A percentile compares a stretch with the other conserved stretches of the same genome.
These are phyloP conservation scores for Mantis religiosa DNA, from an alignment of 2,888 invertebrate species.

Conservation along the genomic window DNA sequence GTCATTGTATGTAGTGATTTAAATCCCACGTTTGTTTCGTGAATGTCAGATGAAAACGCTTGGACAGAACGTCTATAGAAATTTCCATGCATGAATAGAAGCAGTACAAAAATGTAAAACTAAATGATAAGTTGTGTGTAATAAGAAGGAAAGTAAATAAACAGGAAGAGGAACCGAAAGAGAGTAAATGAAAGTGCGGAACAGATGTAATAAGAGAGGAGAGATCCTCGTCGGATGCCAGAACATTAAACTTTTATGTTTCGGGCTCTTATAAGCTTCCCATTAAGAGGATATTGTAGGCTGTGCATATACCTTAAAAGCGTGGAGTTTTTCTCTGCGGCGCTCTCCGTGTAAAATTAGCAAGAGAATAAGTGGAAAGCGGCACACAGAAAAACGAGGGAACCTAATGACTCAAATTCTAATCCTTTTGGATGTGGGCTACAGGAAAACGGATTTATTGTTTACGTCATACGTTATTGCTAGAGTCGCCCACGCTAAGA, in stretches of 20 bases:
- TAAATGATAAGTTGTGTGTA: no score
- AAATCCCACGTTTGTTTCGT: no score
- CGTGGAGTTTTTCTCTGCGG: background rate
- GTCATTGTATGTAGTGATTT: no score
- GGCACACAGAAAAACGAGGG: background rate
- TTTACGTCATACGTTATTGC: background rate
- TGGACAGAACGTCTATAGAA: no score
- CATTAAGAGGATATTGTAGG: background rate
- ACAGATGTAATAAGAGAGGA: background rate
- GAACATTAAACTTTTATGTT: background rate
- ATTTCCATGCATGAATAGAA: no score
- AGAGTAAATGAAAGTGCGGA: no score
- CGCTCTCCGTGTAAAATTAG: background rate
- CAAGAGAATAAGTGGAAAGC: background rate
- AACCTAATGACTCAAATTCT: background rate
- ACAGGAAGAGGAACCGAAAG: background rate
- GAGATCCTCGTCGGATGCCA: background rate
- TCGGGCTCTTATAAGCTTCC: constrained; percentile 1
- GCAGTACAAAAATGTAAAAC: no score
- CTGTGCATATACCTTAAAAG: background rate
- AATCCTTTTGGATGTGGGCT: background rate
- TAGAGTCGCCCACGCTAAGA: background rate
- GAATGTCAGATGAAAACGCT: no score
- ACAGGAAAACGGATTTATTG: background rate
- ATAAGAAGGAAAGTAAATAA: no score